Evolutionary conservation across 1,140 invertebrate genomes (phyloP).

Genomic region (Agrilus planipennis): DNA sequence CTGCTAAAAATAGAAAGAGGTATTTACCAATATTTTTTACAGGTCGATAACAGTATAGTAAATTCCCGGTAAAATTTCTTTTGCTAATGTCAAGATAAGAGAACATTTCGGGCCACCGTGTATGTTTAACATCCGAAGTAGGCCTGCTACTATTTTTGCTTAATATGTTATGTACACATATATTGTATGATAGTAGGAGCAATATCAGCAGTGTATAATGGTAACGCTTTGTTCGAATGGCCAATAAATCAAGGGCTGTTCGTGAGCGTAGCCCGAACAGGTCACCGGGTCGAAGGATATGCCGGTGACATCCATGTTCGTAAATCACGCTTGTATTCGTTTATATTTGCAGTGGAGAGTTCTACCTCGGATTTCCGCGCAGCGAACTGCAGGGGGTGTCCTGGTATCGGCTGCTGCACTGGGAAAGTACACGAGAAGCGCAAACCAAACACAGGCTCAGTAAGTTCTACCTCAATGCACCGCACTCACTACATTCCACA

Average conservation of each 20-base stretch:
- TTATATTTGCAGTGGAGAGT: slow-evolving; percentile 65
- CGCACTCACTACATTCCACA: no score
- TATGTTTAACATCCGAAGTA: no score
- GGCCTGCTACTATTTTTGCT: no score
- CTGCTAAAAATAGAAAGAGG: no score
- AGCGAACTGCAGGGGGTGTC: slow-evolving; percentile 74
- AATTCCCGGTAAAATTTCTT: no score
- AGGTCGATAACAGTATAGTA: no score
- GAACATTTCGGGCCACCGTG: no score
- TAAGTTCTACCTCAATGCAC: slow-evolving; percentile 47
- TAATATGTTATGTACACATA: no score
- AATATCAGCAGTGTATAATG: no score
- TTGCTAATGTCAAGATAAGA: no score
- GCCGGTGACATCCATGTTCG: slow-evolving; percentile 23
- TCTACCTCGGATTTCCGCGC: slow-evolving; percentile 81
- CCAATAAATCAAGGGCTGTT: slow-evolving; percentile 26
- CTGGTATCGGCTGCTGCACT: slow-evolving; percentile 90
- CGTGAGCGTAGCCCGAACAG: slow-evolving; percentile 22
- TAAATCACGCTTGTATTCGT: slow-evolving; percentile 27
- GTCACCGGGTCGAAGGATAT: slow-evolving; percentile 29
- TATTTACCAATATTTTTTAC: no score
- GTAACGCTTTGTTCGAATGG: slow-evolving; percentile 23
- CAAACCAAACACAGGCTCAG: slow-evolving; percentile 90
- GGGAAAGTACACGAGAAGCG: slow-evolving; percentile 82
- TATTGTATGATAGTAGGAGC: no score